A percentile compares a stretch with the other conserved stretches of the same genome.
phyloP scores from a whole-genome alignment of 2,888 invertebrate genomes.

The Tinea trinotella region DNA sequence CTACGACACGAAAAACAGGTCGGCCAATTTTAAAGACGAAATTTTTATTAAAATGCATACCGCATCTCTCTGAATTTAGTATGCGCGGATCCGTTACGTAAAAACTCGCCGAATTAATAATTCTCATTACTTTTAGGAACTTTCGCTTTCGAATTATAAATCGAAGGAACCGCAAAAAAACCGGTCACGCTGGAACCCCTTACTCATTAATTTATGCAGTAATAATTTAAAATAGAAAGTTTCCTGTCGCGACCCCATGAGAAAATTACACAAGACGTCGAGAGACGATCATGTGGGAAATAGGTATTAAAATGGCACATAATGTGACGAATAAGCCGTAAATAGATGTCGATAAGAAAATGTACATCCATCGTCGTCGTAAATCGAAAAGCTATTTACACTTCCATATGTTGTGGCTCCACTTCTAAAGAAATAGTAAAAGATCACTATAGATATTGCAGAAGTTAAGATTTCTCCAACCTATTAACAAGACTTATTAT shows the following conservation, averaged over 20 bases:
- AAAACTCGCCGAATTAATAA: background rate
- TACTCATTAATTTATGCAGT: constrained; percentile 14
- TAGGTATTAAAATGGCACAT: background rate
- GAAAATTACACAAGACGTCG: constrained; percentile 7
- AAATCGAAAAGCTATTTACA: constrained; percentile 6
- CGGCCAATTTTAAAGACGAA: background rate
- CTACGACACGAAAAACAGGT: background rate
- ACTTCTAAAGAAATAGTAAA: constrained; percentile 2
- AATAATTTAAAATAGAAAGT: constrained; percentile 52
- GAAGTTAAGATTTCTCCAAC: constrained; percentile 48
- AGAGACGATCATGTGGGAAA: background rate
- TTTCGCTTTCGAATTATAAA: constrained; percentile 15
- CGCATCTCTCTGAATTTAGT: background rate
- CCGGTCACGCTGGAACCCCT: constrained; percentile 14
- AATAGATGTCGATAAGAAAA: constrained; percentile 9
- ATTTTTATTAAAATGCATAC: background rate
- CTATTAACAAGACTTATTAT: constrained; percentile 59
- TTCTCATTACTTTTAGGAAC: constrained; percentile 12
- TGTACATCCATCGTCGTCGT: background rate
- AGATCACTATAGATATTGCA: background rate
- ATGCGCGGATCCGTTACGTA: background rate
- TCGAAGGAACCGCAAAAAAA: constrained; percentile 15
- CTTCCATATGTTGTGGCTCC: constrained; percentile 1
- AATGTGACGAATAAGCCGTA: background rate
- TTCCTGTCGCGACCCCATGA: constrained; percentile 22